Evolutionary conservation across 2,797 vertebrate species (phyloP).

Genomic region (Distichodus sexfasciatus): DNA sequence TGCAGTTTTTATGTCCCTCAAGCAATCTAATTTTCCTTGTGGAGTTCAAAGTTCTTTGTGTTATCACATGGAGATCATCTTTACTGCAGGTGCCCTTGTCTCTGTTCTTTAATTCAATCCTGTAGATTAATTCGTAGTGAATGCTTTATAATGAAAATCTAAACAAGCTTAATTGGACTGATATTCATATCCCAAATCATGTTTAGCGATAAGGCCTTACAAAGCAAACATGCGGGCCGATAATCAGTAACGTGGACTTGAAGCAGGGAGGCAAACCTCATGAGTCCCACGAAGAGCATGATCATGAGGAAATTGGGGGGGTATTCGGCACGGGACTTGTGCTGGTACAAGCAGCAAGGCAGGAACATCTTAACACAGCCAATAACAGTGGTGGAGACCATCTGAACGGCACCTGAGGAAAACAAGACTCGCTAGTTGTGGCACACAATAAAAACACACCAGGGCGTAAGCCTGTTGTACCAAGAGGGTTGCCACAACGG

Average conservation of each 20-base stretch:
- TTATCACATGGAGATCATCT: too few relatives aligned
- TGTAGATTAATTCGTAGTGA: too few relatives aligned
- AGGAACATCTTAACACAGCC: slow-evolving; percentile 89
- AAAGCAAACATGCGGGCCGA: not conserved
- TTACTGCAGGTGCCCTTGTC: too few relatives aligned
- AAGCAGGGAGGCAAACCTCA: slow-evolving; percentile 76
- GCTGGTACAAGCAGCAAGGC: slow-evolving; percentile 90
- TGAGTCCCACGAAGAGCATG: slow-evolving; percentile 94
- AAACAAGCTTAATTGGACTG: too few relatives aligned
- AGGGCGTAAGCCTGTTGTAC: too few relatives aligned
- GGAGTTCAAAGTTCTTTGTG: too few relatives aligned
- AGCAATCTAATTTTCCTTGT: too few relatives aligned
- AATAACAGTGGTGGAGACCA: slow-evolving; percentile 91
- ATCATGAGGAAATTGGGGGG: slow-evolving; percentile 94
- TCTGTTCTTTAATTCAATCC: too few relatives aligned
- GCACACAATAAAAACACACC: not conserved
- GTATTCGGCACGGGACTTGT: slow-evolving; percentile 85
- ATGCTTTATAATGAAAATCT: too few relatives aligned
- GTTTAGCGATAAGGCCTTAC: too few relatives aligned
- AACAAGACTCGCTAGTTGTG: not conserved
- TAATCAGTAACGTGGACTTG: not conserved
- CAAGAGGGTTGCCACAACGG: not conserved
- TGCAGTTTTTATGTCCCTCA: too few relatives aligned
- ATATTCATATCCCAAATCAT: too few relatives aligned
- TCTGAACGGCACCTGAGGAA: slow-evolving; percentile 87